phyloP scores from a whole-genome alignment of 2,888 invertebrate species.

The Dryococelus australis region DNA sequence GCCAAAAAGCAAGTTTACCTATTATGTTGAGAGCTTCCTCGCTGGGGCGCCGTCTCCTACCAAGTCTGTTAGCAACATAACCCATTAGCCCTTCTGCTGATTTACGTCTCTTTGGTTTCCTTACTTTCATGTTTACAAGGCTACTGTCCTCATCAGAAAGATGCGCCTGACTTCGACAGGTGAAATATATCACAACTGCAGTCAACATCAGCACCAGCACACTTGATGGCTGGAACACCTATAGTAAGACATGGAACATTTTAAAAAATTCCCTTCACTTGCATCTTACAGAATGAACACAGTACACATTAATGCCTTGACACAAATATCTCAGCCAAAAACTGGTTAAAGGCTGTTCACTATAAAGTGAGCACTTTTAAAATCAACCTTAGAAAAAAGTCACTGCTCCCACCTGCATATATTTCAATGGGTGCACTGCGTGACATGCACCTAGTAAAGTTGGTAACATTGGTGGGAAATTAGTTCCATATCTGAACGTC shows the following conservation, averaged over 20 bases:
- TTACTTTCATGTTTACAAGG: neutral
- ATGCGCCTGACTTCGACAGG: neutral
- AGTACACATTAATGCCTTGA: no score
- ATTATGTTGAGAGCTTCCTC: conserved; percentile 64
- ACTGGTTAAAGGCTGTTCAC: no score
- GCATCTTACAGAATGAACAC: no score
- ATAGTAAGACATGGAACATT: conserved; percentile 48
- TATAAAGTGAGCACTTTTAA: no score
- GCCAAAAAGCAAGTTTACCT: conserved; percentile 52
- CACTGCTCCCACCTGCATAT: no score
- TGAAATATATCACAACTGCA: conserved; percentile 59
- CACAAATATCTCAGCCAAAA: no score
- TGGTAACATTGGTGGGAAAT: no score
- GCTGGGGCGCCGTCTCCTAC: conserved; percentile 71
- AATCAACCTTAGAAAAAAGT: no score
- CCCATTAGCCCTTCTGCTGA: conserved; percentile 66
- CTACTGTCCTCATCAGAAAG: neutral
- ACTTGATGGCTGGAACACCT: conserved; percentile 52
- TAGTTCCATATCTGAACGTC: no score
- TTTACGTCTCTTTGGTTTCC: conserved; percentile 45
- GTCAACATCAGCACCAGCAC: conserved; percentile 53
- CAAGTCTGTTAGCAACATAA: conserved; percentile 56
- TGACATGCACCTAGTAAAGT: no score
- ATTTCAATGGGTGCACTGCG: no score
- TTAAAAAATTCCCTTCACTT: no score